Evolutionary conservation across 2,113 vertebrate genomes (phyloP).

Genomic region (Mionectes macconnelli): DNA sequence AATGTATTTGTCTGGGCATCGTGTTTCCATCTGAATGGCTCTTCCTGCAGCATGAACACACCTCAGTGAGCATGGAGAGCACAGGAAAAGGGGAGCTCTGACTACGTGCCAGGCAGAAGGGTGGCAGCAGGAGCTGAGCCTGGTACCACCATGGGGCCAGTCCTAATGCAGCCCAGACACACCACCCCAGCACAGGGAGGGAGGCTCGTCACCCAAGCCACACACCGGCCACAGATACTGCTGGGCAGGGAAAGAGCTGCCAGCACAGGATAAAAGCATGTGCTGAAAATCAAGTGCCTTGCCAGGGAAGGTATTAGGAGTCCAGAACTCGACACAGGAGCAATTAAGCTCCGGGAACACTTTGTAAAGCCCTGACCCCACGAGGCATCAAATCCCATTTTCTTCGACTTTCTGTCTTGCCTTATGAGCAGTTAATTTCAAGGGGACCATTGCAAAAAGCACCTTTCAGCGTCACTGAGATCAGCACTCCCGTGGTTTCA

Average conservation of each 20-base stretch:
- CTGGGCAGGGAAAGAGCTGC: not conserved
- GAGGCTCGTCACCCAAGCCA: not conserved
- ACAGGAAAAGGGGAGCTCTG: not conserved
- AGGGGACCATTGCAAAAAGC: not conserved
- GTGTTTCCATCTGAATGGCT: not conserved
- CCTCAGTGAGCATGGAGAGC: not conserved
- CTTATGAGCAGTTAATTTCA: slow-evolving; percentile 27
- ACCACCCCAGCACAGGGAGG: not conserved
- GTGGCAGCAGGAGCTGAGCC: not conserved
- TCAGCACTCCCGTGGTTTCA: not conserved
- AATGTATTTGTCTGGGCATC: not conserved
- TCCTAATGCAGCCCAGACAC: not conserved
- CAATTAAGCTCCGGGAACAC: not conserved
- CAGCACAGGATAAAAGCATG: rapidly evolving
- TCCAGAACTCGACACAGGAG: not conserved
- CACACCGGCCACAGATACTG: rapidly evolving
- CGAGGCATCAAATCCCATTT: slow-evolving; percentile 26
- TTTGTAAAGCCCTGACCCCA: slow-evolving; percentile 14
- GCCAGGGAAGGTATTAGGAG: not conserved
- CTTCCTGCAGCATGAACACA: not conserved
- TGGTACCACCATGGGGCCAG: rapidly evolving
- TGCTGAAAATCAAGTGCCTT: not conserved
- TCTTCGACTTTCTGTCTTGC: slow-evolving; percentile 51
- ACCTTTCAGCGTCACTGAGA: rapidly evolving
- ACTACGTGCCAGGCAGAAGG: not conserved